A percentile compares a stretch with the other conserved stretches of the same genome.
These are phyloP conservation scores for Macroteleia sp. DNA, from an alignment of 2,888 invertebrate species.

Conservation along the genomic window DNA sequence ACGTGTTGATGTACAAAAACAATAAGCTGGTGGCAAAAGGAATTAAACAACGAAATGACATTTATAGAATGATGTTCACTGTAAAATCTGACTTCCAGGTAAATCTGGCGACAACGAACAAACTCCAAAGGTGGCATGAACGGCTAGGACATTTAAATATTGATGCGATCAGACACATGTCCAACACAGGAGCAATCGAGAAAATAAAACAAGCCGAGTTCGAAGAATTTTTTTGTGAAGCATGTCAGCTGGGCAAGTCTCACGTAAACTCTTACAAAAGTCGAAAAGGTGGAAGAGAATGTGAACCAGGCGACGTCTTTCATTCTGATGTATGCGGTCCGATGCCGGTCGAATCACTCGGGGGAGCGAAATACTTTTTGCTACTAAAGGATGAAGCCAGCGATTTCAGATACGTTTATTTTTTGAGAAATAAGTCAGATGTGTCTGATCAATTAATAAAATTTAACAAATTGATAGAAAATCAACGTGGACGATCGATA, in stretches of 20 bases:
- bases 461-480: constrained; percentile 40
- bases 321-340: constrained; percentile 59
- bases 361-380: constrained; percentile 49
- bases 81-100: background rate
- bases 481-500: constrained; percentile 29
- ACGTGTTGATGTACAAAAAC: background rate
- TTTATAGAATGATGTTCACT: background rate
- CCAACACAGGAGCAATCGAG: background rate
- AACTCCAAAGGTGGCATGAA: background rate
- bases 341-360: constrained; percentile 46
- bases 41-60: constrained; percentile 33
- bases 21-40: background rate
- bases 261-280: background rate
- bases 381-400: constrained; percentile 36
- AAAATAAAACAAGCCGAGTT: background rate
- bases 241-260: background rate
- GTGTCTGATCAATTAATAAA: constrained; percentile 61
- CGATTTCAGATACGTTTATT: constrained; percentile 54
- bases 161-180: no score
- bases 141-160: background rate
- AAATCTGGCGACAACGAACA: background rate
- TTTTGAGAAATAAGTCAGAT: constrained; percentile 65
- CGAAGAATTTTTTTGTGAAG: background rate
- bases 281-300: background rate
- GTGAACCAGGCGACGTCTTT: no score